These are phyloP conservation scores for Theocolax elegans DNA, from an alignment of 1,140 invertebrate genomes.

Conservation along the genomic window DNA sequence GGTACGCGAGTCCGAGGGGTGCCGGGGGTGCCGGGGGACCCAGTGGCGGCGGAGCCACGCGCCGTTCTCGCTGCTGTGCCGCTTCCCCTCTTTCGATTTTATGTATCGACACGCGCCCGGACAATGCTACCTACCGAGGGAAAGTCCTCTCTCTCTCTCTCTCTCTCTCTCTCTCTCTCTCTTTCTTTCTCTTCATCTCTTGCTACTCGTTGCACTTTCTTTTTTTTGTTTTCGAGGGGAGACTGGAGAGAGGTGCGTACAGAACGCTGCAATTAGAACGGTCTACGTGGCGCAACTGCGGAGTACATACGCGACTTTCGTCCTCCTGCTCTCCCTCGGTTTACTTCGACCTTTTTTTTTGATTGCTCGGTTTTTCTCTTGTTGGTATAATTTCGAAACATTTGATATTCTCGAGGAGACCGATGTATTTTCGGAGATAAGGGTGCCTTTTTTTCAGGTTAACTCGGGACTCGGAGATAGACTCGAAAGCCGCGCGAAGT, in stretches of 20 bases:
- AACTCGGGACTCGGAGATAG: too few species aligned
- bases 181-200: too few species aligned
- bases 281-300: slow-evolving; percentile 33
- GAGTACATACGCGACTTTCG: slow-evolving; percentile 17
- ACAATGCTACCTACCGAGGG: slow-evolving; percentile 36
- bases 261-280: slow-evolving; percentile 41
- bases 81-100: slow-evolving; percentile 62
- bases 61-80: slow-evolving; percentile 59
- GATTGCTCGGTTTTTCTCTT: too few species aligned
- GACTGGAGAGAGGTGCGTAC: not conserved
- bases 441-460: too few species aligned
- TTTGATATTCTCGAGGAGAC: too few species aligned
- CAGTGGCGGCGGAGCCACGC: slow-evolving; percentile 40
- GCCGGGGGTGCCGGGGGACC: slow-evolving; percentile 26
- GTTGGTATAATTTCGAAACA: too few species aligned
- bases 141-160: not conserved
- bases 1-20: slow-evolving; percentile 44
- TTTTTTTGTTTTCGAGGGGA: too few species aligned
- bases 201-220: too few species aligned
- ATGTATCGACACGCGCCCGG: slow-evolving; percentile 42
- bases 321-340: too few species aligned
- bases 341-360: too few species aligned
- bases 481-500: too few species aligned
- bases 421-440: too few species aligned
- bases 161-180: not conserved